Conservation (phyloP, 2,888 invertebrate genomes). For the Tyria jacobaeae region DNA sequence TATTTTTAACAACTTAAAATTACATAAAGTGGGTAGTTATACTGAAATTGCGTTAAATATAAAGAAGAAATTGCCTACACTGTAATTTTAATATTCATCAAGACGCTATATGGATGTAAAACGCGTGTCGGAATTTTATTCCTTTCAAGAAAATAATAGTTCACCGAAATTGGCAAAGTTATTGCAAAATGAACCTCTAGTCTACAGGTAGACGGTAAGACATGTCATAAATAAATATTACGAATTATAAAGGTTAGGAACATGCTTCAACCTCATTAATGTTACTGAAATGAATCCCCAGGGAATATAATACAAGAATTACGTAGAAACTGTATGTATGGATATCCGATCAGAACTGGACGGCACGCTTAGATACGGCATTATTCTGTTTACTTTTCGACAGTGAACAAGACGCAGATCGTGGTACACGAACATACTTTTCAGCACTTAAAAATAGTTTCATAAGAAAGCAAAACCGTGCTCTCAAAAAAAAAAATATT, state of each 20-base stretch:
- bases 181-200: slow-evolving; percentile 51
- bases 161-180: slow-evolving; percentile 52
- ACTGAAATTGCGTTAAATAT: slow-evolving; percentile 39
- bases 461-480: slow-evolving; percentile 85
- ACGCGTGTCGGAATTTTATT: slow-evolving; percentile 70
- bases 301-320: slow-evolving; percentile 35
- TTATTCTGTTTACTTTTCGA: slow-evolving; percentile 41
- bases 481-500: slow-evolving; percentile 81
- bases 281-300: slow-evolving; percentile 41
- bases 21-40: slow-evolving; percentile 55
- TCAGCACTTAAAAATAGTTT: slow-evolving; percentile 73
- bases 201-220: slow-evolving; percentile 51
- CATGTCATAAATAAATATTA: slow-evolving; percentile 66
- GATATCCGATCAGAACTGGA: slow-evolving; percentile 64
- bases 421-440: slow-evolving; percentile 56
- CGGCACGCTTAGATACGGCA: slow-evolving; percentile 71
- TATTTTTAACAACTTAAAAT: slow-evolving; percentile 79
- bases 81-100: slow-evolving; percentile 33
- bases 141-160: slow-evolving; percentile 55
- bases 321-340: slow-evolving; percentile 47
- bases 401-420: slow-evolving; percentile 31
- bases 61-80: slow-evolving; percentile 35
- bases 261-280: slow-evolving; percentile 54
- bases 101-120: slow-evolving; percentile 32
- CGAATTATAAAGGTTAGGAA: slow-evolving; percentile 70